Evolutionary conservation across 2,113 vertebrate genomes (phyloP).

Genomic region (Sebastes fasciatus): DNA sequence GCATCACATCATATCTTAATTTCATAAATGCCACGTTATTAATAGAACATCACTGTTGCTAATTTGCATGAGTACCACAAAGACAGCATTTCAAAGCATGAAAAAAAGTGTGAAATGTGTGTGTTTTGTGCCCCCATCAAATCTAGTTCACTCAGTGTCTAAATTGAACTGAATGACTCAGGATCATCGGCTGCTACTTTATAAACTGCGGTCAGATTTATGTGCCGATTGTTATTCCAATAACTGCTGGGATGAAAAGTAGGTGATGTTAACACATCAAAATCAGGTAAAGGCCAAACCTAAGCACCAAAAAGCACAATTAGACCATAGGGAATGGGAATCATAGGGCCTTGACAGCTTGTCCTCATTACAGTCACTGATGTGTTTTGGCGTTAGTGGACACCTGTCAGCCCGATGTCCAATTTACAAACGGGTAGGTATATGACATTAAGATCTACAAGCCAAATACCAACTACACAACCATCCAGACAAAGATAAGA

Average conservation of each 20-base stretch:
- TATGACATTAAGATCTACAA: too few species aligned
- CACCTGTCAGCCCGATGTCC: too few species aligned
- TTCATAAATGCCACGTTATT: background rate
- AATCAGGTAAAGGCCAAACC: background rate
- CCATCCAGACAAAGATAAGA: too few species aligned
- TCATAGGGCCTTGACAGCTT: too few species aligned
- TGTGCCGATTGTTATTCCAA: background rate
- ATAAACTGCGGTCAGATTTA: background rate
- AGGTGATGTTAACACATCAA: background rate
- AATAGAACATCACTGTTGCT: background rate
- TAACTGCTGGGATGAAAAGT: background rate
- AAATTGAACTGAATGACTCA: background rate
- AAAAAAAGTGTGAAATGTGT: background rate
- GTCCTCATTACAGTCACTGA: too few species aligned
- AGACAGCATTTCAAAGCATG: too few species aligned
- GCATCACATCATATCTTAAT: background rate
- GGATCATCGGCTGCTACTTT: background rate
- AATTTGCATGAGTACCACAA: background rate
- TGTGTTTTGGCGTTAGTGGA: too few species aligned
- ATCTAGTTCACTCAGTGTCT: background rate
- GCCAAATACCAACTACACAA: too few species aligned
- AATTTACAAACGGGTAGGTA: too few species aligned
- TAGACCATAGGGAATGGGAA: too few species aligned
- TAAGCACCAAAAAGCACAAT: background rate
- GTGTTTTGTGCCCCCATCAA: background rate